Evolutionary conservation across 2,797 vertebrate genomes (phyloP), one percentile per base, ranked within the genome.

Genomic region (Chelon auratus): DNA sequence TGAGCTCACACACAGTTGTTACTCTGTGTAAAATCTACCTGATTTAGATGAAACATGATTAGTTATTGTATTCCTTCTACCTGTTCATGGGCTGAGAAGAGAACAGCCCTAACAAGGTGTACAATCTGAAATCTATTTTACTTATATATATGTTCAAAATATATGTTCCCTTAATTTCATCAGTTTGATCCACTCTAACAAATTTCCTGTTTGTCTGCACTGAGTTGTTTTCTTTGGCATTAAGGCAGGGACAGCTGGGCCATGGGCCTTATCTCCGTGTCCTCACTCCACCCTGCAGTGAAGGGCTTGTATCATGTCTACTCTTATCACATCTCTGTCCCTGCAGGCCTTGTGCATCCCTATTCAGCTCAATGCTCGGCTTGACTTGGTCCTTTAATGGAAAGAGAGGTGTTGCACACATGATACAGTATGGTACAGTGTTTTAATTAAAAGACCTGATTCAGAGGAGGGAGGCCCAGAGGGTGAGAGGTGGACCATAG

Each of bases 371-470:
- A 64, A 67, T 61, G 75, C 84, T 74, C 83, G 42, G 66, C 78
- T 68, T 26, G 52, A 73, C 78, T 75, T 74, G 80, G 76, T 75
- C 40, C 53, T 64, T 57, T 67, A 43, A 79, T 72, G 69, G 64
- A 40, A 64, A 51, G 67, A 67, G 68, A 54, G 56, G 50, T 60
- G 58, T 77, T 71, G 40, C 39, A 53, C 63, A 69, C 75, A 67
- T 58, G 86, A 62, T 78, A 79, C 77, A 75, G 79, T 84, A 52
- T 48, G 18, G 47, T 61, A 80, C 79, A 75, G 80, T 73, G 74
- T 89, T 89, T 92, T 94, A 93, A 94, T 95, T 94, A 93, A 93
- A 93, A 86, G 79, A 81, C 70, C 78, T 79, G 81, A 71, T 40
- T 86, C 70, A 74, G 62, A 88, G 80, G 78, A 85, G 84, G 79